phyloP scores from a whole-genome alignment of 2,888 invertebrate genomes.

The Rotaria sp. region DNA sequence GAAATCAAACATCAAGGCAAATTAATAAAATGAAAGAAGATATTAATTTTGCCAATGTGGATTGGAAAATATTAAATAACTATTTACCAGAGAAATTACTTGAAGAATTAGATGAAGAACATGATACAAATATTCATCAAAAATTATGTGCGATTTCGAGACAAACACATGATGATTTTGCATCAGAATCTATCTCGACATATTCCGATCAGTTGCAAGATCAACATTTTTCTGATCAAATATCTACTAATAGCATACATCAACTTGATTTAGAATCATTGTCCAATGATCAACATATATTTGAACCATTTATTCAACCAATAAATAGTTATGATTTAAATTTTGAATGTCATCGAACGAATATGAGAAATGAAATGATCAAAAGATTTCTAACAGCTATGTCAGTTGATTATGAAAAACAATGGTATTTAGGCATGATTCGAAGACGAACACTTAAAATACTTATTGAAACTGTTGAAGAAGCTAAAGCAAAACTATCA shows the following conservation, averaged over 20 bases:
- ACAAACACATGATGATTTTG: background rate
- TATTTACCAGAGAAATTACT: constrained; percentile 19
- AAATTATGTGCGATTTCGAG: background rate
- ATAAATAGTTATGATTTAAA: background rate
- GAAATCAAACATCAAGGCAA: background rate
- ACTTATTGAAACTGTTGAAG: background rate
- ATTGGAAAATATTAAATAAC: background rate
- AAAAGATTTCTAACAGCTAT: background rate
- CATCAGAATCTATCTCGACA: background rate
- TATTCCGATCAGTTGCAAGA: background rate
- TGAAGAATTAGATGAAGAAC: background rate
- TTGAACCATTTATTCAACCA: background rate
- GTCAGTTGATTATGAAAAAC: constrained; percentile 14
- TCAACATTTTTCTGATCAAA: background rate
- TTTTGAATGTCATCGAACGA: background rate
- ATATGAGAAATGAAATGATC: constrained; percentile 5
- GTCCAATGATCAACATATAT: background rate
- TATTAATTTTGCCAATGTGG: background rate
- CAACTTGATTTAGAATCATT: background rate
- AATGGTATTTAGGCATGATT: constrained; percentile 24
- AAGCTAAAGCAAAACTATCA: background rate
- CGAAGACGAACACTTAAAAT: background rate
- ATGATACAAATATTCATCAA: background rate
- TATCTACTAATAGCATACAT: background rate
- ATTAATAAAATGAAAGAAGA: background rate